phyloP scores from a whole-genome alignment of 2,113 vertebrate species.

The Stomatorhinus ivindoensis region DNA sequence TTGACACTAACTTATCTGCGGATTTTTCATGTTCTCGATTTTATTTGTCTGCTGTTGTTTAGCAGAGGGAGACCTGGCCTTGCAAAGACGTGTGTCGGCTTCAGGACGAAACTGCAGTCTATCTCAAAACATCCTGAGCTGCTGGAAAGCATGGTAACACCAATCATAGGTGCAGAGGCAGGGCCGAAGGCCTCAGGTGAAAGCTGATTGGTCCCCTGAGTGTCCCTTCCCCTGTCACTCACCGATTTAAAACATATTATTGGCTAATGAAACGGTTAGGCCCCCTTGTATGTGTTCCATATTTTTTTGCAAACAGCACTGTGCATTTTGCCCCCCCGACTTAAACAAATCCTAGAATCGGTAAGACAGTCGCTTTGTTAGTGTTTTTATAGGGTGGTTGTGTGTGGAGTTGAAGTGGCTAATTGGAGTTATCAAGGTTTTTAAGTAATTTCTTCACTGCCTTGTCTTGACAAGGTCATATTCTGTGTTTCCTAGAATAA shows the following conservation, averaged over 20 bases:
- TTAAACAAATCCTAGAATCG: no score
- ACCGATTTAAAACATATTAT: background rate
- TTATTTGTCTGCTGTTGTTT: background rate
- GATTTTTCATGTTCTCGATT: background rate
- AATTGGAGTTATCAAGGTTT: background rate
- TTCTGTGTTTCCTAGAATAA: background rate
- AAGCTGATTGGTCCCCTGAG: background rate
- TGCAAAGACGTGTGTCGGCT: background rate
- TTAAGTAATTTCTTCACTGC: background rate
- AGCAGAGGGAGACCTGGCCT: background rate
- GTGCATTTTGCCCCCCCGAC: no score
- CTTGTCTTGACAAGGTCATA: background rate
- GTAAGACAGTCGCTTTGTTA: background rate
- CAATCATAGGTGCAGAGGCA: background rate
- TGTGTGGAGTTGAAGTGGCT: background rate
- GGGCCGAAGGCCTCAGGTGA: background rate
- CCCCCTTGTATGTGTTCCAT: background rate
- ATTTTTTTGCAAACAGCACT: no score
- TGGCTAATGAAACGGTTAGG: background rate
- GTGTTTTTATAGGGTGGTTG: background rate
- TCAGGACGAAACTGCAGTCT: background rate
- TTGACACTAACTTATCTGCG: background rate
- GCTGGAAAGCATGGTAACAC: background rate
- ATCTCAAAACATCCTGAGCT: background rate
- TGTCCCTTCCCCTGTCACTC: background rate